Base-by-base conservation (phyloP, 1,140 invertebrate species). In the Choristoneura fumiferana region DNA sequence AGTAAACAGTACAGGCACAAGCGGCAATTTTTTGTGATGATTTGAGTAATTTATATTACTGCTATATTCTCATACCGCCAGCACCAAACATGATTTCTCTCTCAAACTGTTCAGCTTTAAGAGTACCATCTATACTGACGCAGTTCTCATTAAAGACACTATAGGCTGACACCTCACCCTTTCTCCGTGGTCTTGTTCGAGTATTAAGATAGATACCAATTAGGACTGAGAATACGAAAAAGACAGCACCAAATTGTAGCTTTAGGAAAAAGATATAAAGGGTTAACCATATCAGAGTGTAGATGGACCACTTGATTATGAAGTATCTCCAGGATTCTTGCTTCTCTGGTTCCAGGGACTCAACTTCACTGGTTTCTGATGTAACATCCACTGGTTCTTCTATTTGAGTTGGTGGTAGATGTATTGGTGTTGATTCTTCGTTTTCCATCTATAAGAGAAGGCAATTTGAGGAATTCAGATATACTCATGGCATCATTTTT, bases 131-230 rank as follows among this genome's bases (percentile, higher is more conserved):
- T 62, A 99, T 95, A 54, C 95, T 92, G 80, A 96, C 92, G 90
- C 96, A 99, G 73, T 98, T 94, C 63, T 95, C 94, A 92, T 99
- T 99, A 79, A 99, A 99, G 0, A 99, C 98, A 56, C 98, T 99
- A 84, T 99, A 99, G 0, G 98, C 98, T 90, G 97, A 99, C 0
- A 95, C 81, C 92, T 98, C 96, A 34, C 94, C 93, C 39, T 81
- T 84, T 57, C 91, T 93, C 77, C 92, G 95, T 13, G 92, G 92
- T 6, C 91, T 89, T 2, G 94, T 95, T 43, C 96, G 87, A 34
- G 96, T 97, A 80, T 97, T 99, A 0, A 93, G 88, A 78, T 93
- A 98, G 43, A 99, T 96, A 14, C 95, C 92, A 67, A 95, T 74
- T 45, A 99, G 90, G 0, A 92, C 83, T 4, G 97, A 96, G 6